Conservation (phyloP, 1,140 invertebrate species). For the Parapsyche elsis region DNA sequence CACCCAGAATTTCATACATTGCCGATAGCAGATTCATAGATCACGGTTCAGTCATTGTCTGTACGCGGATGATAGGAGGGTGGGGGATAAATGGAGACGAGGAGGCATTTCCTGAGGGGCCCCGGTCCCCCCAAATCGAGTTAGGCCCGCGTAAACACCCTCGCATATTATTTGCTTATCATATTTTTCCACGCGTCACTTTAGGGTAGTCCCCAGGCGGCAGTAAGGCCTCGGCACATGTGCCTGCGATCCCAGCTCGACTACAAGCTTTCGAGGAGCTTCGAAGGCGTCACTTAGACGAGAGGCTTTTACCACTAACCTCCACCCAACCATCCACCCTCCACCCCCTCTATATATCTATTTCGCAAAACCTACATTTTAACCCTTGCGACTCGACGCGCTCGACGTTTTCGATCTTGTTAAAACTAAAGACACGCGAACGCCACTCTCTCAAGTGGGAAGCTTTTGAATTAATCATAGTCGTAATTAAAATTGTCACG, state of each 20-base stretch:
- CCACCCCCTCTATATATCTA: background rate
- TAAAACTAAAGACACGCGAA: no score
- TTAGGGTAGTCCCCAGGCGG: constrained; percentile 10
- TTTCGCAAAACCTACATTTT: no score
- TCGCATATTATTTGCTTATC: constrained; percentile 42
- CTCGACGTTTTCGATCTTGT: no score
- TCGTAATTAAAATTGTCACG: no score
- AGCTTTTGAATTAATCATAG: no score
- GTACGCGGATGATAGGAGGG: no score
- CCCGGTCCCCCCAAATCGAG: constrained; percentile 23
- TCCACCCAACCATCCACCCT: background rate
- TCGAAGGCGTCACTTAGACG: background rate
- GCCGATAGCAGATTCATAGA: no score
- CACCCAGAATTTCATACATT: no score
- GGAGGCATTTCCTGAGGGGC: background rate
- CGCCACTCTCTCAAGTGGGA: no score
- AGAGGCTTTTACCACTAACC: constrained; percentile 18
- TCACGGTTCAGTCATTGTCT: background rate
- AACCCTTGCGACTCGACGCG: no score
- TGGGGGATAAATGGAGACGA: background rate
- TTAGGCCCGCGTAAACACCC: constrained; percentile 39
- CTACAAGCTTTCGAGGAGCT: background rate
- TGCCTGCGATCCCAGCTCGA: background rate
- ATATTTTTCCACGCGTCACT: constrained; percentile 43
- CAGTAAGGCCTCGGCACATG: constrained; percentile 1